A percentile compares a stretch with the other conserved stretches of the same genome.
Conservation (phyloP, 2,888 invertebrate genomes). For the Odontocolon sp. region DNA sequence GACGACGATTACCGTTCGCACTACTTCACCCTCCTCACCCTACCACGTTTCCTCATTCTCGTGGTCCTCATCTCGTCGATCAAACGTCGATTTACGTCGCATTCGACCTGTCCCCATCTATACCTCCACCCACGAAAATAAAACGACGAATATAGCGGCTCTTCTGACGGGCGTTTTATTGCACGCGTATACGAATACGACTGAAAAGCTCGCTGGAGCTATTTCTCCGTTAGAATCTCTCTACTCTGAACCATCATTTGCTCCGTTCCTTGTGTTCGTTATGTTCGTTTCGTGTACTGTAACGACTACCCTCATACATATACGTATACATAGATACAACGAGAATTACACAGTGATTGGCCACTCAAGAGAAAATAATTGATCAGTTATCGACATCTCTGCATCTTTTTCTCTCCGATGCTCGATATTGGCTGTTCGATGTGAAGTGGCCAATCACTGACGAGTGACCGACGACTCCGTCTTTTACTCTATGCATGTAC, state of each 20-base stretch:
- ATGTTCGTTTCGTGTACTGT: background rate
- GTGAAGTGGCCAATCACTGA: too few species aligned
- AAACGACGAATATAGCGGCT: constrained; percentile 31
- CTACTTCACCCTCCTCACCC: constrained; percentile 24
- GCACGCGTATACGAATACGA: background rate
- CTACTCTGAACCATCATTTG: background rate
- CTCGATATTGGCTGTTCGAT: background rate
- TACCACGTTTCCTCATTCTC: constrained; percentile 14
- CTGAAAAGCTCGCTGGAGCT: constrained; percentile 12
- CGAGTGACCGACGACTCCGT: too few species aligned
- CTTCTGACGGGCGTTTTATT: constrained; percentile 28
- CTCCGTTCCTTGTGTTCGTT: constrained; percentile 2
- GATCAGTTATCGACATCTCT: too few species aligned
- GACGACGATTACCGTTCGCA: constrained; percentile 45
- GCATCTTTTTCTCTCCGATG: too few species aligned
- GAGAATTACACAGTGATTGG: background rate
- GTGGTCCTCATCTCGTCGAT: constrained; percentile 40
- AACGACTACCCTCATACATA: background rate
- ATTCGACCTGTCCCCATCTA: too few species aligned
- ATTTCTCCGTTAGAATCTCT: background rate
- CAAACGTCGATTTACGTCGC: constrained; percentile 49
- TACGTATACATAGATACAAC: background rate
- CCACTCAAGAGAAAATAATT: too few species aligned
- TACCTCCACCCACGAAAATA: constrained; percentile 34
- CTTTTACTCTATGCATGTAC: background rate